Evolutionary conservation across 2,113 vertebrate species (phyloP).

Genomic region (Haemorhous mexicanus): DNA sequence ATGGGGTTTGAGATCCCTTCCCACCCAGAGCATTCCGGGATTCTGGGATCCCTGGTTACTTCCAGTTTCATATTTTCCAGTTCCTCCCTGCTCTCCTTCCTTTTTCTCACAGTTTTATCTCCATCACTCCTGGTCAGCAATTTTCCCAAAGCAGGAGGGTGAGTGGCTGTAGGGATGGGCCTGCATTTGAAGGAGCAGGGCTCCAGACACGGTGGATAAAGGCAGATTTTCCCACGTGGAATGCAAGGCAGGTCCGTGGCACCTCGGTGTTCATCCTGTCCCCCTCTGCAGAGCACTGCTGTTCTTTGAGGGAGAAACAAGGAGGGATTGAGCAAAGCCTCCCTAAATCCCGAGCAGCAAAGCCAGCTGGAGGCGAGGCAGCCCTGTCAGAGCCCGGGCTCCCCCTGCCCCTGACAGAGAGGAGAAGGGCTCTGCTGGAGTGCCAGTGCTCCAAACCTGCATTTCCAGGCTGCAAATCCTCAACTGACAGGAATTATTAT

Average conservation of each 20-base stretch:
- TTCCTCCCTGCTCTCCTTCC: not conserved
- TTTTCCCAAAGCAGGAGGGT: not conserved
- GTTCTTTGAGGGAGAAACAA: not conserved
- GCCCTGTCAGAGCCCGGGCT: not conserved
- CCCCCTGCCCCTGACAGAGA: not conserved
- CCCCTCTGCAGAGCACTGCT: not conserved
- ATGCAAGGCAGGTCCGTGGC: not conserved
- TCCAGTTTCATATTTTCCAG: not conserved
- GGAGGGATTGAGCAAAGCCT: not conserved
- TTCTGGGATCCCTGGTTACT: no score
- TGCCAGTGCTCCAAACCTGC: not conserved
- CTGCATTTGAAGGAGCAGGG: not conserved
- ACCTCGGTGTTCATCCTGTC: rapidly evolving
- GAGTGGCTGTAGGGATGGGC: rapidly evolving
- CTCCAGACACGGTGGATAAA: not conserved
- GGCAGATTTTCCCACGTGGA: not conserved
- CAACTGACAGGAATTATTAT: not conserved
- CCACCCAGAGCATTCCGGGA: not conserved
- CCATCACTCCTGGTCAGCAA: not conserved
- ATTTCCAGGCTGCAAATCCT: not conserved
- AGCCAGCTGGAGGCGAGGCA: not conserved
- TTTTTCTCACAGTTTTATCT: not conserved
- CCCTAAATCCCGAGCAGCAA: not conserved
- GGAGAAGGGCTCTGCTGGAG: not conserved
- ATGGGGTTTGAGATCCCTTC: not conserved